Percentiles rank a stretch among this genome's conserved stretches.
phyloP scores from a whole-genome alignment of 2,113 vertebrate species.

The Upupa epops region DNA sequence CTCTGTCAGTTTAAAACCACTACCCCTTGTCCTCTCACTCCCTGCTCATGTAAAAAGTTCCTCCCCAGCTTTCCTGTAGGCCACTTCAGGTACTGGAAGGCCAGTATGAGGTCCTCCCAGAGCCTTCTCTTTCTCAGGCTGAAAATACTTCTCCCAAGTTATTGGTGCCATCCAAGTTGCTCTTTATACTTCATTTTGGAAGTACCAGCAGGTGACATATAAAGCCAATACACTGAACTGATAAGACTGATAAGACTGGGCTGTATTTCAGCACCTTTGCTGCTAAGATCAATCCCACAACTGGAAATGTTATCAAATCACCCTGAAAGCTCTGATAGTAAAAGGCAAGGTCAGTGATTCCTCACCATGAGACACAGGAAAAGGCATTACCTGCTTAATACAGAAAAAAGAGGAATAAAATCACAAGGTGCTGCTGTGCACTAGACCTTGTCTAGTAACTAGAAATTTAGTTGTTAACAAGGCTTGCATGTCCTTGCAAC shows the following conservation, averaged over 20 bases:
- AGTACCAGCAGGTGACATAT: neutral
- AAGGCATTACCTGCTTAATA: neutral
- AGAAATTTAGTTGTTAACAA: neutral
- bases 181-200: neutral
- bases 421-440: neutral
- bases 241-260: neutral
- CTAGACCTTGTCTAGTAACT: neutral
- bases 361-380: neutral
- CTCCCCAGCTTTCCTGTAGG: too few species aligned
- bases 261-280: neutral
- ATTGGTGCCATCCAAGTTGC: neutral
- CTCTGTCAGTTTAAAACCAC: neutral
- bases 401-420: neutral
- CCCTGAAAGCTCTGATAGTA: neutral
- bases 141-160: too few species aligned
- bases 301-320: neutral
- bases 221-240: rapidly evolving
- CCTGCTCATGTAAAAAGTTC: too few species aligned
- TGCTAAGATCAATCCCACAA: neutral
- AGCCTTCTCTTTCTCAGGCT: too few species aligned
- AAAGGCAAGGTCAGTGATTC: neutral
- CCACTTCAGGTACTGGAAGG: too few species aligned
- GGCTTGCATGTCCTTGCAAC: neutral
- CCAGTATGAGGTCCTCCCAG: too few species aligned
- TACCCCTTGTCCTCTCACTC: neutral